Evolutionary conservation across 2,113 vertebrate genomes (phyloP), one percentile per base, ranked within the genome.

Genomic region (Noturus placidus): DNA sequence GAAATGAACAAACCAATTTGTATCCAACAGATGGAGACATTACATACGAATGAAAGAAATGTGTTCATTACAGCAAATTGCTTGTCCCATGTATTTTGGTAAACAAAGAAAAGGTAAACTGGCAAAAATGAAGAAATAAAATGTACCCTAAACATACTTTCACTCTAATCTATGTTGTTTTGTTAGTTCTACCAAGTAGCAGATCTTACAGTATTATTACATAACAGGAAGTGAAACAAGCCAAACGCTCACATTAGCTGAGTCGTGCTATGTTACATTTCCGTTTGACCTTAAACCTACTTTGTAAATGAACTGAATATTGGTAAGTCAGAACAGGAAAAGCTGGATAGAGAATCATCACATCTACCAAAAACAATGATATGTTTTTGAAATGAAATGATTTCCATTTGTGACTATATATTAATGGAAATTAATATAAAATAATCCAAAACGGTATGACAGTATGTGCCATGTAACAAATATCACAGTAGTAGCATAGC

Each of bases 1-100:
- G 17, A 77, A 61, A 27, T 17, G 85, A 25, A 50, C 14, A 30
- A 85, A 50, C 42, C n/a, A 25, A 25, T 22, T 79, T 15, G 7
- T 25, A 52, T 46, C 78, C 86, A 87, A 20, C 52, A 82, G 86
- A 82, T 87, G 86, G 86, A 82, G 86, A 59, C 78, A 87, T 87
- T 81, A 82, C 9, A 22, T 72, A 33, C 54, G 3, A 38, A 59
- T 33, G n/a, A 50, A 56, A 38, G 22, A 81, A 52, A 70, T 42
- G 19, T 52, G 9, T 25, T 33, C 5, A 15, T 78, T 50, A 65
- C 59, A 35, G 2, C 30, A 22, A 0, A 14, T 2, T 46, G 35
- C 42, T 61, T 86, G 6, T 22, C 52, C 20, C 17, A 11, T 33
- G 50, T 5, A 74, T 33, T 80, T 22, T 33, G 27, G 13, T 3